phyloP scores from a whole-genome alignment of 1,140 invertebrate species.

The Zaprionus ornatus region DNA sequence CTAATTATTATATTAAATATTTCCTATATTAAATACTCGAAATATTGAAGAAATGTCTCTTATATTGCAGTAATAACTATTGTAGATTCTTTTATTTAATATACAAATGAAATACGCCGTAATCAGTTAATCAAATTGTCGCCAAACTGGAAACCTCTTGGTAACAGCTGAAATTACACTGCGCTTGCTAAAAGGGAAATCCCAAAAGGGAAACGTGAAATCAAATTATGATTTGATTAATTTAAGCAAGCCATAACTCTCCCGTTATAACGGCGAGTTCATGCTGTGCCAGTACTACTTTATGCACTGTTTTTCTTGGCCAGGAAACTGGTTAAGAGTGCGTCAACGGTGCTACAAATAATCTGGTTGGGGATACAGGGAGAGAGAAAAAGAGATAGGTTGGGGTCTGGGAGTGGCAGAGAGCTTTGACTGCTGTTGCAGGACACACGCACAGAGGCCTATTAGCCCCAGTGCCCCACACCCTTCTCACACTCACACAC shows the following conservation, averaged over 20 bases:
- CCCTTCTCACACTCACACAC: conserved; percentile 1
- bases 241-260: conserved; percentile 23
- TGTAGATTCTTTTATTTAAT: too few relatives aligned
- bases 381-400: not conserved
- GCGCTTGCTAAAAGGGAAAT: not conserved
- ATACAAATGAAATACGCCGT: too few relatives aligned
- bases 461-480: not conserved
- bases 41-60: too few relatives aligned
- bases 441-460: conserved; percentile 14
- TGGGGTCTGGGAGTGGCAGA: not conserved
- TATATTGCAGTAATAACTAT: too few relatives aligned
- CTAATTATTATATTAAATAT: too few relatives aligned
- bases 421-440: conserved; percentile 1
- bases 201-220: not conserved
- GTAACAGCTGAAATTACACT: not conserved
- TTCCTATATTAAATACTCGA: too few relatives aligned
- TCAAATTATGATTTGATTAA: conserved; percentile 30
- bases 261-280: conserved; percentile 21
- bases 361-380: conserved; percentile 1
- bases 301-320: not conserved
- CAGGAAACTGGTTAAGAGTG: conserved; percentile 33
- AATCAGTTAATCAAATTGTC: not conserved
- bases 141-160: not conserved
- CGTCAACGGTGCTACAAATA: conserved; percentile 42
- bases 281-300: not conserved